Evolutionary conservation across 1,140 invertebrate species (phyloP).

Genomic region (Euura saliciscinereae): DNA sequence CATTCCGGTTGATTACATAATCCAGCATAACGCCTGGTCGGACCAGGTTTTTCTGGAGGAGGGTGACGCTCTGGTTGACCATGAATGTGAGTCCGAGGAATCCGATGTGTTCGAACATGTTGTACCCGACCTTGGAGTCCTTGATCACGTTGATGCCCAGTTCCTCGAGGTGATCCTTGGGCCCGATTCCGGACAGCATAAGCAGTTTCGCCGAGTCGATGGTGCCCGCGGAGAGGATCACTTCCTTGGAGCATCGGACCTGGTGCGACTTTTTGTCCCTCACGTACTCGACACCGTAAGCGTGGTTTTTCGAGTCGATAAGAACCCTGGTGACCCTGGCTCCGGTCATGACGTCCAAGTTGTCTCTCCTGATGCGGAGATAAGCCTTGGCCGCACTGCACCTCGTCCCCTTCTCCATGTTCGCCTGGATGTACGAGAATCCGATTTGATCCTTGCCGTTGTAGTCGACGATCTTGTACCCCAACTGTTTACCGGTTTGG

Average conservation of each 20-base stretch:
- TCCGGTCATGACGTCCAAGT: constrained; percentile 73
- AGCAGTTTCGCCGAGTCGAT: constrained; percentile 74
- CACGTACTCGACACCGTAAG: constrained; percentile 66
- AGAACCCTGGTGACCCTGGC: constrained; percentile 68
- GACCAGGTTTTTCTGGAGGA: constrained; percentile 32
- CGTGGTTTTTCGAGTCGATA: constrained; percentile 59
- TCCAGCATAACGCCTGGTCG: constrained; percentile 39
- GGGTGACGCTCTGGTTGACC: constrained; percentile 52
- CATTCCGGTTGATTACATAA: constrained; percentile 54
- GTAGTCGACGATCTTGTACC: constrained; percentile 61
- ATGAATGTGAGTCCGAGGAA: constrained; percentile 69
- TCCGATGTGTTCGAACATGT: constrained; percentile 76
- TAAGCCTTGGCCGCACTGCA: constrained; percentile 70
- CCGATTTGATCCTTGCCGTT: constrained; percentile 60
- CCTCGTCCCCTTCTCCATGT: constrained; percentile 67
- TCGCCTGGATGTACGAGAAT: constrained; percentile 72
- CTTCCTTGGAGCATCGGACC: constrained; percentile 66
- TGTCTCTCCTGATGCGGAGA: constrained; percentile 64
- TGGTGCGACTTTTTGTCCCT: constrained; percentile 55
- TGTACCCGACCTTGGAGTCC: constrained; percentile 72
- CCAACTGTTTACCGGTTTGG: constrained; percentile 62
- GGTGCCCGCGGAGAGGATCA: constrained; percentile 71
- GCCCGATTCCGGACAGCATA: constrained; percentile 79
- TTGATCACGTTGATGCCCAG: constrained; percentile 70
- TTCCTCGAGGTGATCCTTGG: constrained; percentile 68